Conservation (phyloP, 2,888 invertebrate genomes). For the Chirona hameri region DNA sequence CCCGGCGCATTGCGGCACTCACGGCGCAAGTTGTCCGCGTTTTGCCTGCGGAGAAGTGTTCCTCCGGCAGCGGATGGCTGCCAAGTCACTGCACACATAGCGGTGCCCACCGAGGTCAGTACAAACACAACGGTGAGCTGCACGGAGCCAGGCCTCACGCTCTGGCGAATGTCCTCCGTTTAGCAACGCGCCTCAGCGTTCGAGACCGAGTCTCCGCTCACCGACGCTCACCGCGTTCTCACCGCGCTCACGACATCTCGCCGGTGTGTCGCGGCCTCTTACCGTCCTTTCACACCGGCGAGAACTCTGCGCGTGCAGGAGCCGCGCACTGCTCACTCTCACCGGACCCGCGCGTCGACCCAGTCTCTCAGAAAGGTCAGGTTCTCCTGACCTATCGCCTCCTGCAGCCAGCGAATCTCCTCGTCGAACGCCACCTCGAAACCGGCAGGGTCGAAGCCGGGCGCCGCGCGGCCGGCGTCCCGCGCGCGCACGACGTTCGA, state of each 20-base stretch:
- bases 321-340: neutral
- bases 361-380: neutral
- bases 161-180: too few species aligned
- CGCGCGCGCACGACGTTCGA: conserved; percentile 13
- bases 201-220: too few species aligned
- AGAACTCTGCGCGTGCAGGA: neutral
- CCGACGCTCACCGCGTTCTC: too few species aligned
- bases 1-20: neutral
- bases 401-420: neutral
- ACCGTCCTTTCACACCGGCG: neutral
- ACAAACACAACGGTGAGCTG: too few species aligned
- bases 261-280: neutral
- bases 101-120: too few species aligned
- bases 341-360: neutral
- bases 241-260: neutral
- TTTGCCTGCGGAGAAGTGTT: too few species aligned
- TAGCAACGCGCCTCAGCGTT: too few species aligned
- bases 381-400: neutral
- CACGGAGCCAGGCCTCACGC: too few species aligned
- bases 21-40: too few species aligned
- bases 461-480: neutral
- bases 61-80: too few species aligned
- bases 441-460: neutral
- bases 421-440: neutral
- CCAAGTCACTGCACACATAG: too few species aligned